Evolutionary conservation across 2,888 invertebrate species (phyloP).

Genomic region (Drosophila stalkeri): DNA sequence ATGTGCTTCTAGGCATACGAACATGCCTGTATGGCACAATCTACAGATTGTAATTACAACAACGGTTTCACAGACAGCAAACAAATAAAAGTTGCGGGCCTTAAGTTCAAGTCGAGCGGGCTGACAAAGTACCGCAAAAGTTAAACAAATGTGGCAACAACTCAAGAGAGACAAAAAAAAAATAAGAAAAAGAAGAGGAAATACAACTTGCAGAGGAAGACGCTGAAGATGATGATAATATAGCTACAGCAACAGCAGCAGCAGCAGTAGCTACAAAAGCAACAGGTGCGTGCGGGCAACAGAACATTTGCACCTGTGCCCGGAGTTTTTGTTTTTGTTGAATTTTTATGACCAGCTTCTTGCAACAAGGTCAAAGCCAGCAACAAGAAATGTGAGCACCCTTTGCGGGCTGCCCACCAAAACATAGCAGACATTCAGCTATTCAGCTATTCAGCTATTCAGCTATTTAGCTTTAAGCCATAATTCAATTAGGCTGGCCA

Average conservation of each 20-base stretch:
- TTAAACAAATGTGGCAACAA: conserved; percentile 76
- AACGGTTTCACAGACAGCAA: conserved; percentile 65
- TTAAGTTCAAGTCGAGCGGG: conserved; percentile 79
- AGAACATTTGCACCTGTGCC: conserved; percentile 64
- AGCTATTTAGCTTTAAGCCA: conserved; percentile 1
- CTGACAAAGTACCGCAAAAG: conserved; percentile 79
- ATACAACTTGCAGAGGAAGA: conserved; percentile 39
- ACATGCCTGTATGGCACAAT: conserved; percentile 12
- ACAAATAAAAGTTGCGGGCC: conserved; percentile 68
- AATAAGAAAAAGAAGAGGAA: conserved; percentile 45
- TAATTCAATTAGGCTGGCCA: conserved; percentile 69
- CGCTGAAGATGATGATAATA: conserved; percentile 2
- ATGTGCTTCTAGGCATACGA: conserved; percentile 21
- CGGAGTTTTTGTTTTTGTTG: not conserved
- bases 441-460: not conserved
- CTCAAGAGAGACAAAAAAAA: conserved; percentile 25
- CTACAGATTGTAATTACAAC: conserved; percentile 57
- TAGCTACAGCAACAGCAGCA: conserved; percentile 23
- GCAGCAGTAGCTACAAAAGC: conserved; percentile 17
- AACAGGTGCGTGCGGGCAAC: conserved; percentile 36
- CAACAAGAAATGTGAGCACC: conserved; percentile 23
- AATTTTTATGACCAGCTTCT: conserved; percentile 17
- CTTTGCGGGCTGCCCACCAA: not conserved
- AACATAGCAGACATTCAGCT: conserved; percentile 4
- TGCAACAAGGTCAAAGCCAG: conserved; percentile 52